Evolutionary conservation across 1,140 invertebrate species (phyloP).

Genomic region (Octopus sinensis): DNA sequence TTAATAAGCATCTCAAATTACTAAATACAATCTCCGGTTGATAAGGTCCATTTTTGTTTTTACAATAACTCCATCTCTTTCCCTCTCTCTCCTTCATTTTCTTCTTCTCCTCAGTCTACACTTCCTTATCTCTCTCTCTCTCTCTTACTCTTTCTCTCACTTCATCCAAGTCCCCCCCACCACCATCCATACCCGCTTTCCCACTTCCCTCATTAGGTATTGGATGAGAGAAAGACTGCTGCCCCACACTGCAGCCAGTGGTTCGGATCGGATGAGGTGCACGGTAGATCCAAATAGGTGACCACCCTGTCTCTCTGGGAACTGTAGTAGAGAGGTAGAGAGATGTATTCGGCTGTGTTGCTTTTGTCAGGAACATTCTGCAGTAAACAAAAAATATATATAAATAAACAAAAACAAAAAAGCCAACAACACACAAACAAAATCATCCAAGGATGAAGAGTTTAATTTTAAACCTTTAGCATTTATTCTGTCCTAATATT

Average conservation of each 20-base stretch:
- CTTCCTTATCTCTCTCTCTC: too few relatives aligned
- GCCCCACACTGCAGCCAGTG: constrained; percentile 63
- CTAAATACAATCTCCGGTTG: too few relatives aligned
- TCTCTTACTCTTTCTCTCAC: too few relatives aligned
- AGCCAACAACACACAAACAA: too few relatives aligned
- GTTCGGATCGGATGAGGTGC: constrained; percentile 53
- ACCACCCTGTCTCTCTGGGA: constrained; percentile 61
- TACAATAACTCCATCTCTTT: too few relatives aligned
- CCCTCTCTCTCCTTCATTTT: too few relatives aligned
- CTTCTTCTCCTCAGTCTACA: too few relatives aligned
- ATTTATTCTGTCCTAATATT: neutral
- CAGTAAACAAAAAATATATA: constrained; percentile 21
- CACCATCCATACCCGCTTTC: too few relatives aligned
- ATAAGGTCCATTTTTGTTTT: too few relatives aligned
- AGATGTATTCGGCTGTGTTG: constrained; percentile 51
- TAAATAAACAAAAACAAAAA: neutral
- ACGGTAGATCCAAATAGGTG: constrained; percentile 60
- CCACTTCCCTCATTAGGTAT: too few relatives aligned
- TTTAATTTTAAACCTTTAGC: neutral
- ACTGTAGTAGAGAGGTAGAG: constrained; percentile 63
- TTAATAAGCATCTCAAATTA: too few relatives aligned
- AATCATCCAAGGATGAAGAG: neutral
- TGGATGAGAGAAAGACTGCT: constrained; percentile 59
- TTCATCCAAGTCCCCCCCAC: too few relatives aligned
- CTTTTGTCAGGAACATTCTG: constrained; percentile 49